phyloP scores from a whole-genome alignment of 2,797 vertebrate species.

The Etheostoma perlongum region DNA sequence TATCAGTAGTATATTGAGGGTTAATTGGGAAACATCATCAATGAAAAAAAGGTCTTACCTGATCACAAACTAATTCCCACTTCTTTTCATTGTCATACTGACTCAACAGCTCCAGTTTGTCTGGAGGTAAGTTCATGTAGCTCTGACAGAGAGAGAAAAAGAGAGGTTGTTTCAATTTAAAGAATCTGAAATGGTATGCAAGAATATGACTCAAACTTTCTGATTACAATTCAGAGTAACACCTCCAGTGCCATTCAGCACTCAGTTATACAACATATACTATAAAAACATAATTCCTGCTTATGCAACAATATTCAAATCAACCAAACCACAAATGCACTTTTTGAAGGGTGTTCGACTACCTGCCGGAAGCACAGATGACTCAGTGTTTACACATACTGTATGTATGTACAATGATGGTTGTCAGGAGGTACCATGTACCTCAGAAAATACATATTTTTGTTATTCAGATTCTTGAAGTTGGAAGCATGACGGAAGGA shows the following conservation, averaged over 20 bases:
- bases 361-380: conserved; percentile 40
- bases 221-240: background rate
- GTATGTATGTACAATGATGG: conserved; percentile 5
- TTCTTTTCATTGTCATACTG: conserved; percentile 97
- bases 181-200: background rate
- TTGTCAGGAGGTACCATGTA: conserved; percentile 39
- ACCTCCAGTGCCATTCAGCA: too few relatives aligned
- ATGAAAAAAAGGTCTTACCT: conserved; percentile 79
- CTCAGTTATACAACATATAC: background rate
- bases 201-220: background rate
- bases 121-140: conserved; percentile 96
- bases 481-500: too few relatives aligned
- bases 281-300: background rate
- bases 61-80: conserved; percentile 97
- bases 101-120: conserved; percentile 93
- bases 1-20: background rate
- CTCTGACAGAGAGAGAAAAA: conserved; percentile 81
- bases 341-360: conserved; percentile 12
- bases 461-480: too few relatives aligned
- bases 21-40: background rate
- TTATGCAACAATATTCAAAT: conserved; percentile 22
- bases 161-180: background rate
- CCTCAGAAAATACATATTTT: background rate
- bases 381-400: conserved; percentile 60
- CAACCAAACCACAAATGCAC: conserved; percentile 27